Evolutionary conservation across 2,888 invertebrate genomes (phyloP).

Genomic region (Ischnus inquisitorius): DNA sequence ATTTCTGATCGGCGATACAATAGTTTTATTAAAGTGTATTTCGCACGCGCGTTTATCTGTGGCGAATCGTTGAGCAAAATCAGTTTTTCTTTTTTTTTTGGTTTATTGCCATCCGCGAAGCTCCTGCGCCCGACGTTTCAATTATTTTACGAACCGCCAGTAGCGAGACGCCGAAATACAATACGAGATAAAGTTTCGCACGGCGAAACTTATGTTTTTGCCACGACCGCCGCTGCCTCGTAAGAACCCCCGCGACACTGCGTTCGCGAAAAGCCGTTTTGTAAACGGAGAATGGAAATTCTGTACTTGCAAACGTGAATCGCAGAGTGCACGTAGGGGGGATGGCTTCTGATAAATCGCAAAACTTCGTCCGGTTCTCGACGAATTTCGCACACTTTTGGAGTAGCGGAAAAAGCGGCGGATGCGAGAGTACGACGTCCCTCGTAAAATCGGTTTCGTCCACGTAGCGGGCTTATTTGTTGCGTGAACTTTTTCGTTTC

Average conservation of each 20-base stretch:
- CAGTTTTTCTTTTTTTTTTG: constrained; percentile 10
- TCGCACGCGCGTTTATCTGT: not conserved
- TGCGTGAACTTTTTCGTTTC: constrained; percentile 70
- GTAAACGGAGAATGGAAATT: constrained; percentile 72
- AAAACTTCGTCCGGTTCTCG: constrained; percentile 69
- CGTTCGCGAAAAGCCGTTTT: constrained; percentile 69
- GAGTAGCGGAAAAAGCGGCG: constrained; percentile 16
- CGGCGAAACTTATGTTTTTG: constrained; percentile 55
- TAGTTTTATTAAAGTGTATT: no score
- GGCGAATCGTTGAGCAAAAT: not conserved
- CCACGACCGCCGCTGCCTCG: constrained; percentile 37
- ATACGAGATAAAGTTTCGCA: constrained; percentile 63
- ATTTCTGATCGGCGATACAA: constrained; percentile 10
- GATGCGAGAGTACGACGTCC: constrained; percentile 14
- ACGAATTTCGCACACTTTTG: constrained; percentile 54
- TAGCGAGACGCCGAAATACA: constrained; percentile 22
- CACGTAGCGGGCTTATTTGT: constrained; percentile 52
- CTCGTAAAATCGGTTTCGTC: constrained; percentile 59
- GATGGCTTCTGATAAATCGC: constrained; percentile 69
- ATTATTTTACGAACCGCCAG: constrained; percentile 34
- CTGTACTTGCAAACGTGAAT: constrained; percentile 55
- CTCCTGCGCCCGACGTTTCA: constrained; percentile 19
- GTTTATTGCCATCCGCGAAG: constrained; percentile 9
- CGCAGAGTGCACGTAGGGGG: not conserved
- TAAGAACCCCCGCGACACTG: constrained; percentile 50